Conservation (phyloP, 2,888 invertebrate species). For the Sceliomorpha sp. region DNA sequence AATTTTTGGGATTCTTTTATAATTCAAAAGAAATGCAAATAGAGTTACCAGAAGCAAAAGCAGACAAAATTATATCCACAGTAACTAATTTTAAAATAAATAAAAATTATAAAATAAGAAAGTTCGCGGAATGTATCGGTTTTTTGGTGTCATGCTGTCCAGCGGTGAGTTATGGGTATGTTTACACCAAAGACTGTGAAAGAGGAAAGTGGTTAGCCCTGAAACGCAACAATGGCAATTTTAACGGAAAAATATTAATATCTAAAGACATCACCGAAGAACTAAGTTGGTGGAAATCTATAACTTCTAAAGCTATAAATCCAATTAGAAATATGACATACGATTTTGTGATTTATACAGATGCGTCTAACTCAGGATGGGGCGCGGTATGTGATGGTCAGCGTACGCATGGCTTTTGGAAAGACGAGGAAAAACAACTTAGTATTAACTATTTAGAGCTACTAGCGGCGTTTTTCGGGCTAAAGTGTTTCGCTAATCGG, state of each 20-base stretch:
- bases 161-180: constrained; percentile 18
- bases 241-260: constrained; percentile 5
- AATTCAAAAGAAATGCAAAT: constrained; percentile 16
- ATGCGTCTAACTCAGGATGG: constrained; percentile 33
- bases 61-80: not conserved
- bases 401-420: constrained; percentile 11
- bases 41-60: no score
- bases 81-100: not conserved
- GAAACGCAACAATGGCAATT: constrained; percentile 2
- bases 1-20: constrained; percentile 29
- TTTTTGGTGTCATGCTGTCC: no score
- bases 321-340: constrained; percentile 7
- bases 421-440: no score
- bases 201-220: constrained; percentile 20
- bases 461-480: constrained; percentile 22
- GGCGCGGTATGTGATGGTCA: constrained; percentile 11
- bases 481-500: constrained; percentile 32
- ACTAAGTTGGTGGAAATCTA: constrained; percentile 17
- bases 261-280: not conserved
- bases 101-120: not conserved
- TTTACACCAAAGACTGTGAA: constrained; percentile 25
- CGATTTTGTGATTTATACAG: constrained; percentile 24
- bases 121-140: constrained; percentile 1
- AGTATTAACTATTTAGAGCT: constrained; percentile 35
- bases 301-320: not conserved